Evolutionary conservation across 2,797 vertebrate species (phyloP), one percentile per base, ranked within the genome.

Genomic region (Helostoma temminkii): DNA sequence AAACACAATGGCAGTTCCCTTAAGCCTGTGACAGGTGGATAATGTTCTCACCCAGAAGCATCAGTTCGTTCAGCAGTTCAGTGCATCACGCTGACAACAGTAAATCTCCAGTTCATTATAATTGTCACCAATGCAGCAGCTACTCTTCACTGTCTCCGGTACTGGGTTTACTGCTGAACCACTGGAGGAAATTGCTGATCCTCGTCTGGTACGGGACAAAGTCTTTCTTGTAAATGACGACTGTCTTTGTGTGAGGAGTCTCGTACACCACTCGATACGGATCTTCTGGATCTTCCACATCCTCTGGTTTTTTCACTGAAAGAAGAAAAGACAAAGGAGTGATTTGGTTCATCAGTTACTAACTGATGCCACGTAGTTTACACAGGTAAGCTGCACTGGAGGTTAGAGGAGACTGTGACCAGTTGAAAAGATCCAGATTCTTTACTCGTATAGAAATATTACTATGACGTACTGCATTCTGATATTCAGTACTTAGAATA

Each of bases 131-230:
- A n/a, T 16, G 52, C 39, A 50, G 48, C 37, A 39, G 43, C 37
- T 80, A 86, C 16, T 88, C 46, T 2, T 36, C 9, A 2, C 7
- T 1, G 6, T 30, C 71, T 82, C 52, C 78, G 3, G 45, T 39
- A 19, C 64, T 69, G 19, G 72, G 26, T 26, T 36, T 57, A 4
- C 60, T 10, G 14, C 30, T 72, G 55, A 80, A 75, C 10, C 77
- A 84, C 1, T 53, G 69, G 36, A 93, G 16, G 42, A 85, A 83
- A 24, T 88, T 89, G 43, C 67, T 74, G 55, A 94, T 65, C 63
- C 86, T 78, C 0, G 85, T 86, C 8, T 24, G 81, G 79, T 80
- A 91, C 0, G 93, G 93, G 34, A 94, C 88, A 74, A 90, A 91
- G 74, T 91, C 78, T 45, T 93, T 79, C 73, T 71, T 92, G 78